Evolutionary conservation across 2,888 invertebrate species (phyloP), one percentile per base, ranked within the genome.

Genomic region (Arrhopalites spinosus): DNA sequence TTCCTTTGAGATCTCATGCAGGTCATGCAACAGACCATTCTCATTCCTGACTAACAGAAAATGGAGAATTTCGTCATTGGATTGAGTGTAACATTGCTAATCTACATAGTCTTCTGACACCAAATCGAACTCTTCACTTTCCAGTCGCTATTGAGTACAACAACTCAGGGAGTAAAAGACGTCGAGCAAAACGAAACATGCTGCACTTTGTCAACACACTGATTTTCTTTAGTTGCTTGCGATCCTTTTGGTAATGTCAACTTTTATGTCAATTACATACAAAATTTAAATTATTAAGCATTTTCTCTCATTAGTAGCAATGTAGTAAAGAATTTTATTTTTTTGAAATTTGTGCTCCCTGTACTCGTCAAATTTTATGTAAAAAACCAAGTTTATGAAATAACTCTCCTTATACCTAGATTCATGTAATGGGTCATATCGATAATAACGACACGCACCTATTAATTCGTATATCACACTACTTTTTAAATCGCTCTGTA

Each of bases 1-100:
- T 84, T 64, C 84, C 84, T 15, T 74, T 83, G 3, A 80, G 78
- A 61, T 79, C 78, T 23, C 78, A 80, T 53, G 68, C 79, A 13
- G 73, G 80, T 1, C 25, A 59, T 17, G 74, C 81, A 8, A 75
- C 77, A 45, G 83, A 83, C 61, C 81, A 80, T 73, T 83, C 83
- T 68, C 82, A 81, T 82, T 81, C 81, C 20, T 61, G 59, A 43
- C 43, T 61, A 43, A 13, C 13, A n/a, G 56, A 70, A 36, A 56
- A 23, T n/a, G 29, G 30, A 8, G 64, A 64, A n/a, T 64, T 59
- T 59, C 59, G 59, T 25, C 59, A 27, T 1, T 59, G 59, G 59
- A 59, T 59, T 25, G 59, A 59, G 25, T 25, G 25, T 25, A 59
- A 59, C 25, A 59, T 59, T 25, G 59, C 20, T 25, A 59, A 59